Conservation (phyloP, 1,140 invertebrate species). For the Zaprionus davidi region DNA sequence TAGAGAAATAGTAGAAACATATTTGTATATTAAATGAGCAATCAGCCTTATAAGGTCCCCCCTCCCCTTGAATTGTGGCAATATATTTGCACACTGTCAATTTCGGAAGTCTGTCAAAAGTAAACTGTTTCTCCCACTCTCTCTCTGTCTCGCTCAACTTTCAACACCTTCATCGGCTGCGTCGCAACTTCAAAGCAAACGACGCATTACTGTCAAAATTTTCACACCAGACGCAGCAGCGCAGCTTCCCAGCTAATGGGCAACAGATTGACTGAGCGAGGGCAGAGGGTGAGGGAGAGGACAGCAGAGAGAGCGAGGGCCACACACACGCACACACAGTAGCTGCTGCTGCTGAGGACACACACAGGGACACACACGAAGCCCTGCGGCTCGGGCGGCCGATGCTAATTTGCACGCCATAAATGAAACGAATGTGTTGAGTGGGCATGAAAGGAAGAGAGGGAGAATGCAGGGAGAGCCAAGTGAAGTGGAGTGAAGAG, state of each 20-base stretch:
- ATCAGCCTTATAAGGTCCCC: conserved; percentile 42
- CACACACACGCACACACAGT: conserved; percentile 28
- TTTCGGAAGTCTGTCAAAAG: conserved; percentile 15
- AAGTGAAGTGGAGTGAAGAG: conserved; percentile 39
- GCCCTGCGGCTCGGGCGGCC: conserved; percentile 51
- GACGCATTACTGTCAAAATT: conserved; percentile 70
- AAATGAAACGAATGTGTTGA: conserved; percentile 81
- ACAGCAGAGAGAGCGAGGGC: not conserved
- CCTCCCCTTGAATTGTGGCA: not conserved
- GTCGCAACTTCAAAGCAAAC: conserved; percentile 63
- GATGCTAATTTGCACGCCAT: conserved; percentile 82
- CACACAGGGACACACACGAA: conserved; percentile 68
- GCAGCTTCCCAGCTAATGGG: conserved; percentile 48
- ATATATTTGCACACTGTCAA: not conserved
- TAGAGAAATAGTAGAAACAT: conserved; percentile 21
- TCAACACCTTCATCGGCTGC: conserved; percentile 55
- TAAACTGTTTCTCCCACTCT: not conserved
- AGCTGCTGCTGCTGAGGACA: conserved; percentile 49
- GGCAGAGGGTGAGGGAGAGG: conserved; percentile 1
- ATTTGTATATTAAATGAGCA: conserved; percentile 20
- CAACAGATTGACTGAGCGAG: conserved; percentile 54
- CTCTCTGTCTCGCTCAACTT: conserved; percentile 35
- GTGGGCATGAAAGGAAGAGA: conserved; percentile 32
- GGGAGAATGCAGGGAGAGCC: not conserved
- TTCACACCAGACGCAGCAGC: conserved; percentile 58